Evolutionary conservation across 92 coral and sea anemone genomes (phyloP), one percentile per base, ranked within the genome.

Genomic region (Hydrozoanthus gracilis): DNA sequence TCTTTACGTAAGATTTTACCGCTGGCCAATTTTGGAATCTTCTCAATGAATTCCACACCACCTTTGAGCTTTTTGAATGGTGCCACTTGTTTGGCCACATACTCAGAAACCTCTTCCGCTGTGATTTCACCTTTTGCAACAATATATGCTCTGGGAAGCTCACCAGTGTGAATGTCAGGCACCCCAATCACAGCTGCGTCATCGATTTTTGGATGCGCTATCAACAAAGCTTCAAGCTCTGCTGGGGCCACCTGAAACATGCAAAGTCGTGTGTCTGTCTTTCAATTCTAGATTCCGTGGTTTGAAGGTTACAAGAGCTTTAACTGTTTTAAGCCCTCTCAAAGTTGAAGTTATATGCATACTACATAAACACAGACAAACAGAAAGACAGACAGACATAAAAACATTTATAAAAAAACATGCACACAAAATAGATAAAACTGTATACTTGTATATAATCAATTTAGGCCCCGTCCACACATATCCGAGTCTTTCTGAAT

Each of bases 181-280:
- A 95, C 83, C 45, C 96, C 98, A 67, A 95, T 88, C 48, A 95
- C 98, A 46, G 95, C 98, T 52, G 94, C 98, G 78, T 95, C 98
- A 18, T 82, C 88, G 61, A 95, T 92, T 51, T 93, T 94, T 11
- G 98, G 96, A 77, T 95, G 98, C 14, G 96, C 76, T 48, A 92
- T 86, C 69, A 95, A 83, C 51, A 92, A 51, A 4, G 95, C 93
- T 77, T 95, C 98, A 2, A 95, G 92, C 66, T 95, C 95, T 51
- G 94, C 98, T 10, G 98, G 98, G 10, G 98, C 97, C 52, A 95
- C 98, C 98, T 95, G 15, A 17, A 8, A 60, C 8, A 3, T 44
- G 3, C 8, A 3, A 27, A 27, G 2, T 27, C 39, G 39, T 27
- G 2, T 27, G 2, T 27, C 1, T 27, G 39, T 27, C 39, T 27